Evolutionary conservation across 2,113 vertebrate genomes (phyloP), one percentile per base, ranked within the genome.

Genomic region (Thinocorus orbignyianus): DNA sequence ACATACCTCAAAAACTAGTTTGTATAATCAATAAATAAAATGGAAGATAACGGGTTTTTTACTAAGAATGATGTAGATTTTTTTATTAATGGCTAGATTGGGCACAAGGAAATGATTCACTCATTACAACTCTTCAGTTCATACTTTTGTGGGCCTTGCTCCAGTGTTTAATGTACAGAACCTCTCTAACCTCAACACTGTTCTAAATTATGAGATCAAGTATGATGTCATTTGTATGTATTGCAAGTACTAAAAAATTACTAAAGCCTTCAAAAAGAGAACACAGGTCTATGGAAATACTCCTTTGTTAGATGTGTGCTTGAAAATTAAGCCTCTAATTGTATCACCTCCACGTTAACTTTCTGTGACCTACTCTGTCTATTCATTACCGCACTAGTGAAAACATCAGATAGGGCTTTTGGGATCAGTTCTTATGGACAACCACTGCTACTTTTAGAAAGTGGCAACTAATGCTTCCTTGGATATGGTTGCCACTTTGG

Each of bases 291-390:
- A 7, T 54, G 23, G 58, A 58, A 91, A 55, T 18, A 33, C 2
- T 52, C 30, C 44, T 74, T 24, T n/a, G 6, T 13, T 25, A 52
- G 11, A 10, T 26, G 22, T 23, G 15, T 58, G 17, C 17, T 71
- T 52, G 42, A 71, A 77, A 11, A 30, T 19, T 17, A 35, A 35
- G 7, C 7, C 70, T 82, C 42, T 28, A 52, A 14, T 31, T 35
- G 17, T 46, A 55, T 33, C 15, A 42, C 17, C 18, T 10, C 13
- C 1, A 0, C 33, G 26, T 26, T 18, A 20, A 3, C 3, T 70
- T 65, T 77, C 35, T 39, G 8, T 35, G 13, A 58, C 13, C 13
- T 76, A 41, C 18, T 17, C 16, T 64, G 10, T 51, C 49, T 65
- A 65, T 17, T 79, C 15, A 30, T 22, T 33, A 52, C 13, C n/a